Evolutionary conservation across 2,797 vertebrate genomes (phyloP), one percentile per base, ranked within the genome.

Genomic region (Danio choprae): DNA sequence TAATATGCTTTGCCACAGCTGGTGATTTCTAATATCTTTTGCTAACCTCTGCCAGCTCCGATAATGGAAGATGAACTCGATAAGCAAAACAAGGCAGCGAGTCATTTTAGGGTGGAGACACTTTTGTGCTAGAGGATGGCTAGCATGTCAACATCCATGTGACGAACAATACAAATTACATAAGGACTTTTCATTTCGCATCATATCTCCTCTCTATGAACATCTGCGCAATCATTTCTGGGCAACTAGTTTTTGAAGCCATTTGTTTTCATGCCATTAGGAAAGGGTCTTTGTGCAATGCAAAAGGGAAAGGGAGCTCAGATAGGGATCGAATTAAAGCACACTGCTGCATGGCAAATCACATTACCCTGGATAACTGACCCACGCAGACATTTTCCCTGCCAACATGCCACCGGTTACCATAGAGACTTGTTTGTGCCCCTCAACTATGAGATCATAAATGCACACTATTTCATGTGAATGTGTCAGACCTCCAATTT

Each of bases 301-400:
- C 40, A 22, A n/a, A 22, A 64, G 56, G 50, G 18, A 50, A 20
- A 16, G 12, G 46, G 65, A 38, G 80, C 18, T 64, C 83, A 79
- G 91, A 92, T 91, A 90, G 78, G 76, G 78, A 92, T 92, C 90
- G 74, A 72, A 71, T 89, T 84, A 81, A 84, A 82, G 84, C 85
- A 83, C 88, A 88, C 88, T 88, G 84, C 87, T 81, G 89, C 83
- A 86, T 86, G 88, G 89, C 88, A 92, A 93, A 93, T 91, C 64
- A 78, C 82, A 93, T 94, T 92, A 93, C 80, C 87, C 84, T 84
- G 79, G 80, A 80, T 80, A 73, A 85, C 80, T 84, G 86, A 81
- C 86, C 73, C 55, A 68, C 65, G 75, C 86, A 87, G 88, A 90
- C 86, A 87, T 88, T 85, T 83, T 82, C 43, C 77, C 87, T 69